Base-by-base conservation (phyloP, 2,797 vertebrate species). In the Labroides dimidiatus region DNA sequence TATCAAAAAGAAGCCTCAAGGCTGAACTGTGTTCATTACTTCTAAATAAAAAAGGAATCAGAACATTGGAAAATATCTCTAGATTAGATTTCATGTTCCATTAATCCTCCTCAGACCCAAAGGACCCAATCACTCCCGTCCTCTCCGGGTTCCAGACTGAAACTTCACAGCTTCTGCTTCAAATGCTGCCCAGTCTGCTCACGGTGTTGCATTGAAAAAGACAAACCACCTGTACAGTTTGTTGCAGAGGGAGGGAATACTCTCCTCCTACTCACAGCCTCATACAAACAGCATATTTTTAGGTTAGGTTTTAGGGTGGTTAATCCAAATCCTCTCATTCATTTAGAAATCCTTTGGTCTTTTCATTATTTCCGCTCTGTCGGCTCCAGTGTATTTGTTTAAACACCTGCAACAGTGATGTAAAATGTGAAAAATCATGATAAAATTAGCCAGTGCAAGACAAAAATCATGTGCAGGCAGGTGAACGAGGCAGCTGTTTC, bases 21-120 rank as follows among this genome's bases (percentile, higher is more conserved):
- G 78, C 68, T 63, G 67, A 72, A 72, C 54, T 55, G 8, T 60
- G 47, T 75, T 79, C 72, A 82, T 83, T 81, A 87, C 54, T 68
- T 81, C 42, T 42, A 55, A 81, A 69, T 69, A 69, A 84, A 39
- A 72, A 78, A 62, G 14, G 39, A 73, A 77, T 78, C 45, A 57
- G 43, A 76, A 78, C 17, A 27, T 65, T 63, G 81, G 80, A 75
- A 82, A 77, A 80, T 21, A 68, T 58, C 24, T 65, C 16, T 17
- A 14, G 42, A 81, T 88, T 64, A 72, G 36, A 82, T 81, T 69
- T 56, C 44, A 57, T 67, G 70, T 81, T 72, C 24, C 61, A 64
- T 78, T 85, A 82, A 82, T 80, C 76, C 54, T 48, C 47, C 48
- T 16, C 12, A 2, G n/a, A 64, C 55, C 69, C 49, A 11, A 24